Conservation (phyloP, 2,797 vertebrate genomes). For the Australoheros facetus region DNA sequence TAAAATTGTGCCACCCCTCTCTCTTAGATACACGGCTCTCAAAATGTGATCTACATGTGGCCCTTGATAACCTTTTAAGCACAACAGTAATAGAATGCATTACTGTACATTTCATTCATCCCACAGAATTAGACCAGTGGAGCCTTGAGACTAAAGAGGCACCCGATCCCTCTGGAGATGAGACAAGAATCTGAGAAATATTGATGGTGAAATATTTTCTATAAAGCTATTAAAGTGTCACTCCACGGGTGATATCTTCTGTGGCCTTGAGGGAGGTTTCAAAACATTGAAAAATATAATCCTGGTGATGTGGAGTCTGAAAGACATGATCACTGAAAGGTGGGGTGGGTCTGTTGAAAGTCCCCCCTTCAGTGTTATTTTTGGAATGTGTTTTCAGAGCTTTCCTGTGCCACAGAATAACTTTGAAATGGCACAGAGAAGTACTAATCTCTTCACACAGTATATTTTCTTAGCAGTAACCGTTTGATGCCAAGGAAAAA, state of each 20-base stretch:
- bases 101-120: background rate
- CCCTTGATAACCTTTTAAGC: background rate
- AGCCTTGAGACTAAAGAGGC: background rate
- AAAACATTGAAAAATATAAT: background rate
- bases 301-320: background rate
- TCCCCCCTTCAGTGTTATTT: background rate
- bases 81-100: background rate
- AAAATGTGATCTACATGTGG: background rate
- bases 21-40: no score
- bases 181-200: background rate
- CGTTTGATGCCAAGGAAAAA: no score
- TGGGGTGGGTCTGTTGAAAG: background rate
- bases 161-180: background rate
- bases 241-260: background rate
- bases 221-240: background rate
- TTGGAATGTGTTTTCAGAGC: background rate
- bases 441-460: background rate
- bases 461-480: background rate
- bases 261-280: background rate
- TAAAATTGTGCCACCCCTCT: no score
- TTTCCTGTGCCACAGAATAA: background rate
- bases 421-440: background rate
- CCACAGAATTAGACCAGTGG: background rate
- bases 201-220: background rate
- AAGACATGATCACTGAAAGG: background rate